Base-by-base conservation (phyloP, 2,797 vertebrate genomes). In the Acanthopagrus latus region DNA sequence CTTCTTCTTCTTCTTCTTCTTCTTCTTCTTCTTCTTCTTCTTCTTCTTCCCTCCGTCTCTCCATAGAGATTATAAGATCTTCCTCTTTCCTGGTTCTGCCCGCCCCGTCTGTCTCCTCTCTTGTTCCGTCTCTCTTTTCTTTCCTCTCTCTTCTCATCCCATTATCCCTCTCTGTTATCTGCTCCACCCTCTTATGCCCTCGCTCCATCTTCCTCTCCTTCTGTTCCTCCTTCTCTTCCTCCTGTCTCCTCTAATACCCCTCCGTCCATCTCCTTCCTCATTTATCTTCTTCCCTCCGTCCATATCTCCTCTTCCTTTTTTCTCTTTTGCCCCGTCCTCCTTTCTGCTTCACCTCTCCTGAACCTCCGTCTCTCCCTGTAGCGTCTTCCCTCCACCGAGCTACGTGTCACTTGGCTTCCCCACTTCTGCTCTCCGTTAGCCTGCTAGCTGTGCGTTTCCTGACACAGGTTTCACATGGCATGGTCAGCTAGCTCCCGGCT, bases 281-380 rank as follows among this genome's bases (percentile, higher is more conserved):
- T 57, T 38, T 44, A 51, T 74, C 69, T 41, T 33, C 57, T 16
- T 41, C 58, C 46, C 54, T 54, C 66, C 9, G 47, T 62, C 62
- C n/a, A 1, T 27, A 18, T 51, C 23, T 12, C 17, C 43, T 57
- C 55, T 46, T 46, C 33, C 54, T 25, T 46, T n/a, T 23, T 8
- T 14, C 29, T 29, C 62, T 46, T 46, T 25, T 8, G 5, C n/a
- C 59, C 52, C 6, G 21, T 74, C 18, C 55, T 66, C 47, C 56
- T 27, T 73, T 81, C 73, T 78, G 75, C 78, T 75, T 82, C 72
- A 64, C 67, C 84, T 80, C 77, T 9, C 20, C 74, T 80, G 60
- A 71, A 76, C 70, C 14, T 46, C 23, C 0, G 9, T 18, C n/a
- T 68, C 64, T 56, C 70, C 73, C 66, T 14, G 50, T n/a, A 69